Evolutionary conservation across 2,113 vertebrate species (phyloP).

Genomic region (Ginglymostoma cirratum): DNA sequence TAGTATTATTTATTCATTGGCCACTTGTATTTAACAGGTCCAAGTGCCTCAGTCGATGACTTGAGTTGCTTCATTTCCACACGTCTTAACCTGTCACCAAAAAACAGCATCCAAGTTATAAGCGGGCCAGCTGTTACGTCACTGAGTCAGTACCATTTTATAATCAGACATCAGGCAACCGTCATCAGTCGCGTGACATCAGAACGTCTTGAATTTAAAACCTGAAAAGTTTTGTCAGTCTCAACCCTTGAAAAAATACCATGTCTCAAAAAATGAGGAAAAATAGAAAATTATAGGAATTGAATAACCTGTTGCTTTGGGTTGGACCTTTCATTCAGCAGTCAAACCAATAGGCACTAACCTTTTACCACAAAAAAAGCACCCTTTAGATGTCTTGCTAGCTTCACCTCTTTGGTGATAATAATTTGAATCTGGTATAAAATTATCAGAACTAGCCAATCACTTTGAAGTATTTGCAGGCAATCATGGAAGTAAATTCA

Average conservation of each 20-base stretch:
- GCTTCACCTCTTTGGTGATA: not conserved
- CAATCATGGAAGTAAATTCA: too few species aligned
- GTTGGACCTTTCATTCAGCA: not conserved
- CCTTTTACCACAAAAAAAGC: not conserved
- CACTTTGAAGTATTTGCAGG: not conserved
- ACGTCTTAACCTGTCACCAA: not conserved
- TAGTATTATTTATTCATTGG: not conserved
- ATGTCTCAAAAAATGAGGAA: not conserved
- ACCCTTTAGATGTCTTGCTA: too few species aligned
- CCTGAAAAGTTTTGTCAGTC: not conserved
- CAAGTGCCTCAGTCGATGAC: not conserved
- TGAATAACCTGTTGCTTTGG: not conserved
- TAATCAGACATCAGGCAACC: not conserved
- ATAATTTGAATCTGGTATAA: not conserved
- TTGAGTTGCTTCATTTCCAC: not conserved
- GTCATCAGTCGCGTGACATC: not conserved
- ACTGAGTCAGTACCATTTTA: not conserved
- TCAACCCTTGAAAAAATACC: not conserved
- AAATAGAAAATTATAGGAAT: not conserved
- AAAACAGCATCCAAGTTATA: not conserved
- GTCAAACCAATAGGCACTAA: too few species aligned
- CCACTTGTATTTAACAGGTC: slow-evolving; percentile 12
- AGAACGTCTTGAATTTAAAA: not conserved
- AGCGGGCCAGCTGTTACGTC: not conserved
- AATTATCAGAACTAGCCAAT: not conserved